phyloP scores from a whole-genome alignment of 1,140 invertebrate species.

The Magallana angulata region DNA sequence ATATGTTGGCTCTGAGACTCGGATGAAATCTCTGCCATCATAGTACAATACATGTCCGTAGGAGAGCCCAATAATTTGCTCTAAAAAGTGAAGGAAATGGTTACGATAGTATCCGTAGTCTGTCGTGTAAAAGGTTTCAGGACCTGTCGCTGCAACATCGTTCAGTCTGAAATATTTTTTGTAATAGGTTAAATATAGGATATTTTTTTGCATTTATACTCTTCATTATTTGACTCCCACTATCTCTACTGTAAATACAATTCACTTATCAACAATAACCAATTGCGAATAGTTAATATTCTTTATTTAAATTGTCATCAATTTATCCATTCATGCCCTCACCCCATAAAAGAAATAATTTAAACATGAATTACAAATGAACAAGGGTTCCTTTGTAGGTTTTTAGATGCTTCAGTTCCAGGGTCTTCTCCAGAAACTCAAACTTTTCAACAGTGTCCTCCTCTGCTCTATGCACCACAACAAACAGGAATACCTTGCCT shows the following conservation, averaged over 20 bases:
- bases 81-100: background rate
- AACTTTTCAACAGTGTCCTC: background rate
- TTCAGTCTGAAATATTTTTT: slow-evolving; percentile 7
- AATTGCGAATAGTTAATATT: too few species aligned
- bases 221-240: too few species aligned
- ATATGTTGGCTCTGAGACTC: background rate
- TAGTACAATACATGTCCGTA: slow-evolving; percentile 5
- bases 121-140: background rate
- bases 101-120: background rate
- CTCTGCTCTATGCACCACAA: background rate
- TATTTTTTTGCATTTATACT: too few species aligned
- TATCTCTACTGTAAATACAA: too few species aligned
- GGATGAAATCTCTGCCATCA: background rate
- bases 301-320: too few species aligned
- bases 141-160: background rate
- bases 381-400: background rate
- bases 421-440: slow-evolving; percentile 15
- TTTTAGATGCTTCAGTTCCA: background rate
- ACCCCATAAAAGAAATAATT: background rate
- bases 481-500: background rate
- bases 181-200: too few species aligned
- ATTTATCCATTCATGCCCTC: too few species aligned
- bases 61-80: background rate
- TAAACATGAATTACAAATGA: background rate
- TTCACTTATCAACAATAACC: too few species aligned